phyloP scores from a whole-genome alignment of 2,113 vertebrate species.

The Limnothrissa miodon region DNA sequence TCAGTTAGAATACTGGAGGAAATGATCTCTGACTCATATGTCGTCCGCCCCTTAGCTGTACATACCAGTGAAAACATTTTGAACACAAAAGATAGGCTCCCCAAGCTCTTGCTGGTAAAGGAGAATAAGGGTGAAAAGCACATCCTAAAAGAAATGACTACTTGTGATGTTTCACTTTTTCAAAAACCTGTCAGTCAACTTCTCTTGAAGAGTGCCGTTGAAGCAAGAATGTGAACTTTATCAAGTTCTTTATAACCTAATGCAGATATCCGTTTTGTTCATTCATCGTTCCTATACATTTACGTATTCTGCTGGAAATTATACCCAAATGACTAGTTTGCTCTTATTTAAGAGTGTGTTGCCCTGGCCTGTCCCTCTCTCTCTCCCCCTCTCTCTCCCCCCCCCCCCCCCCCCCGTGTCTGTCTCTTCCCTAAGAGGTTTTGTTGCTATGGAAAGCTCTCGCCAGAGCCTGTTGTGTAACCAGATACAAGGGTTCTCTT shows the following conservation, averaged over 20 bases:
- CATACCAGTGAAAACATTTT: conserved; percentile 13
- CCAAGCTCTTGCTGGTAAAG: neutral
- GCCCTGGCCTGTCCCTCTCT: neutral
- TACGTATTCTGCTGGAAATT: neutral
- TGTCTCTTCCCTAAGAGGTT: conserved; percentile 38
- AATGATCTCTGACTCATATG: conserved; percentile 14
- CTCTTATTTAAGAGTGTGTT: neutral
- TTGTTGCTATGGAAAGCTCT: conserved; percentile 30
- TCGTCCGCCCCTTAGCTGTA: neutral
- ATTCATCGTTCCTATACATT: neutral
- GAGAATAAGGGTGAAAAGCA: neutral
- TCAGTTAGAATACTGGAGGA: conserved; percentile 8
- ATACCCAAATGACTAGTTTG: neutral
- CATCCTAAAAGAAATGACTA: neutral
- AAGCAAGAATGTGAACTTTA: neutral
- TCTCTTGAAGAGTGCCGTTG: neutral
- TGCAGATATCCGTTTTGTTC: neutral
- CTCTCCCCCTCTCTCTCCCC: neutral
- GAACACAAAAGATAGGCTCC: neutral
- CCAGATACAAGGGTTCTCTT: conserved; percentile 14
- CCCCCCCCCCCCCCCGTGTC: neutral
- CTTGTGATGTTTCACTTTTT: neutral
- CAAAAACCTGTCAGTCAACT: neutral
- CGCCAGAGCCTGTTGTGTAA: conserved; percentile 50
- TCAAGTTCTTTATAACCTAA: neutral